These are phyloP conservation scores for Collichthys lucidus DNA, from an alignment of 2,113 vertebrate species.

Conservation along the genomic window DNA sequence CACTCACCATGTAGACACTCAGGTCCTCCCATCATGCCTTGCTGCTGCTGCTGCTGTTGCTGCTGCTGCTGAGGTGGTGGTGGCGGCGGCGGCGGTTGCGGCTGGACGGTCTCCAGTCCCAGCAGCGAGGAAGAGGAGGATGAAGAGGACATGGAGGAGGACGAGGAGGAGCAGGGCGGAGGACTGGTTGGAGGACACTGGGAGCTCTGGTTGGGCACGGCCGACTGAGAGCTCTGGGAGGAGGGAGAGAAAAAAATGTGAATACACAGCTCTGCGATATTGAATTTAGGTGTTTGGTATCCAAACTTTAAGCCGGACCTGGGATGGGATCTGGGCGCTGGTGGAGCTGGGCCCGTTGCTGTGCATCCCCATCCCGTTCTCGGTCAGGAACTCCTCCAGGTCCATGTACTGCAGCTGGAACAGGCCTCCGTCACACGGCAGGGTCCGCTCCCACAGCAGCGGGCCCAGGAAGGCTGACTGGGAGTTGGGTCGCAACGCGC, in stretches of 20 bases:
- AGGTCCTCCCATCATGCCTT: slow-evolving; percentile 81
- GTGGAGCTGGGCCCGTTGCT: slow-evolving; percentile 77
- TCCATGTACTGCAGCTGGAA: slow-evolving; percentile 90
- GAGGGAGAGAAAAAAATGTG: neutral
- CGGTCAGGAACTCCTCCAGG: slow-evolving; percentile 87
- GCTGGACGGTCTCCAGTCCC: slow-evolving; percentile 82
- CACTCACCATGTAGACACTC: slow-evolving; percentile 84
- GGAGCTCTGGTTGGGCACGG: slow-evolving; percentile 86
- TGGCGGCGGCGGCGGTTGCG: slow-evolving; percentile 60
- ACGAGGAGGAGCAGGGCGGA: slow-evolving; percentile 82
- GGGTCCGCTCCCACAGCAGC: slow-evolving; percentile 85
- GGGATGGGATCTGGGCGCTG: slow-evolving; percentile 83
- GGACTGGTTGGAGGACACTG: slow-evolving; percentile 84
- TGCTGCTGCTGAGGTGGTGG: slow-evolving; percentile 25
- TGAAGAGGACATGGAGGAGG: slow-evolving; percentile 84
- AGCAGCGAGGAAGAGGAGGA: slow-evolving; percentile 85
- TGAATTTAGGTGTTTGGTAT: neutral
- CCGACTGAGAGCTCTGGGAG: slow-evolving; percentile 84
- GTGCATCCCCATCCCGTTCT: slow-evolving; percentile 87
- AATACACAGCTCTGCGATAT: neutral
- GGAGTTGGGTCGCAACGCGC: slow-evolving; percentile 75
- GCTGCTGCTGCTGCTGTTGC: slow-evolving; percentile 61
- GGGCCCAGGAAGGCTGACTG: slow-evolving; percentile 86
- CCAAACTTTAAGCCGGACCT: slow-evolving; percentile 36
- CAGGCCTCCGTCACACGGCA: slow-evolving; percentile 84